Base-by-base conservation (phyloP, 1,140 invertebrate species). In the Drosophila prosaltans region DNA sequence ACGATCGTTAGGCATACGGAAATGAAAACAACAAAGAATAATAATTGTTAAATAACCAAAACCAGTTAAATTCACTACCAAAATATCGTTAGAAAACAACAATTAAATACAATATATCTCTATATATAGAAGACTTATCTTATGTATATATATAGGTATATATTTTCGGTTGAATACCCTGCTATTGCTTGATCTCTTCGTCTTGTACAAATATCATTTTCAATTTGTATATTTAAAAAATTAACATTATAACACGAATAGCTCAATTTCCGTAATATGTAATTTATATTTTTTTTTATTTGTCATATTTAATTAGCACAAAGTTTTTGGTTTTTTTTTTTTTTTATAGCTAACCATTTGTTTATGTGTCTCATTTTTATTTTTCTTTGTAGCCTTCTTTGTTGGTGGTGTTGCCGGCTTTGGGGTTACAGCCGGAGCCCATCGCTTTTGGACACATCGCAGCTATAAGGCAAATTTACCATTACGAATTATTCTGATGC, bases 361-460 rank as follows among this genome's bases (percentile, higher is more conserved):
- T 43, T 36, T 61, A 55, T 45, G 45, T 55, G 11, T 39, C 26
- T 26, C n/a, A 63, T 40, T 67, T 8, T 67, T 11, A 39, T 63
- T 24, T 48, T 28, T 65, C 62, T 72, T 78, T 51, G 4, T 75
- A 95, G 95, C 89, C 41, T 83, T 93, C 5, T 48, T 94, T 7
- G 78, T 93, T 11, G 94, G 93, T 30, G 80, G 92, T 8, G 63
- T 95, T 1, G 93, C 93, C 28, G 95, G 94, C 40, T 94, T 96
- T 67, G 95, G 95, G 8, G 93, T 98, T 5, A 98, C 97, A 0
- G 97, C 94, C 24, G 97, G 97, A 3, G 96, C 94, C 1, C 97
- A 98, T 92, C 94, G 97, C 21, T 94, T 96, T 24, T 98, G 96
- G 96, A 94, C 96, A 30, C 97, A 98, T 92, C 93, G 95, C 65